These are phyloP conservation scores for Megalurothrips usitatus DNA, from an alignment of 2,888 invertebrate genomes.

Conservation along the genomic window DNA sequence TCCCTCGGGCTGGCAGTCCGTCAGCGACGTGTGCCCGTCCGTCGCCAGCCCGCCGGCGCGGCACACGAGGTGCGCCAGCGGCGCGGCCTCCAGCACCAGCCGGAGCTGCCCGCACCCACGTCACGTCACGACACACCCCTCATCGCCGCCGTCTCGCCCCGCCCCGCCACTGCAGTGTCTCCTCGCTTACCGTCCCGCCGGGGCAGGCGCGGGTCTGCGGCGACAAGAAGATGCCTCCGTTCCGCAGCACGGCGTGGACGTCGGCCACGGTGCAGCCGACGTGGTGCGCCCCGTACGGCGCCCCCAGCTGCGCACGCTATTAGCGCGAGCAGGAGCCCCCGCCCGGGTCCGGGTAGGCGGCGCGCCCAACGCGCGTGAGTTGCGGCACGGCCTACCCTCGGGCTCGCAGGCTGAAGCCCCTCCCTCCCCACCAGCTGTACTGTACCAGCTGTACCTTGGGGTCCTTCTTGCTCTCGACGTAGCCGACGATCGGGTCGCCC, in stretches of 20 bases:
- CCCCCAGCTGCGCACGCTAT: not conserved
- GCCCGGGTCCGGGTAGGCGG: not conserved
- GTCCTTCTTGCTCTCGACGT: constrained; percentile 24
- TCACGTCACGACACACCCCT: no score
- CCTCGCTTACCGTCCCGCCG: not conserved
- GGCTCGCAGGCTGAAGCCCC: not conserved
- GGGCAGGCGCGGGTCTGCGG: not conserved
- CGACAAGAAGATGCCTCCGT: constrained; percentile 3
- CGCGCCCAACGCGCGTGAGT: not conserved
- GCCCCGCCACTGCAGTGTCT: no score
- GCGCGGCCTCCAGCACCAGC: constrained; percentile 13
- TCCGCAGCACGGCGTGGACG: not conserved
- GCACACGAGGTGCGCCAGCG: constrained; percentile 18
- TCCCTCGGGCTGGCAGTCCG: constrained; percentile 15
- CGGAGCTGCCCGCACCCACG: not conserved
- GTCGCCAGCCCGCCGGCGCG: not conserved
- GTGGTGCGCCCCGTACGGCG: constrained; percentile 6
- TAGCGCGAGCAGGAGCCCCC: not conserved
- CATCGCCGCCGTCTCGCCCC: no score
- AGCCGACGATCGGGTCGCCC: not conserved
- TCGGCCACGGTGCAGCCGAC: constrained; percentile 3
- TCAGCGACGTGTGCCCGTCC: not conserved
- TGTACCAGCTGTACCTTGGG: no score
- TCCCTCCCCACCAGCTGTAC: no score
- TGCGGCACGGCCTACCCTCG: not conserved